These are phyloP conservation scores for Cephus nigrinus DNA, from an alignment of 2,888 invertebrate genomes.

Conservation along the genomic window DNA sequence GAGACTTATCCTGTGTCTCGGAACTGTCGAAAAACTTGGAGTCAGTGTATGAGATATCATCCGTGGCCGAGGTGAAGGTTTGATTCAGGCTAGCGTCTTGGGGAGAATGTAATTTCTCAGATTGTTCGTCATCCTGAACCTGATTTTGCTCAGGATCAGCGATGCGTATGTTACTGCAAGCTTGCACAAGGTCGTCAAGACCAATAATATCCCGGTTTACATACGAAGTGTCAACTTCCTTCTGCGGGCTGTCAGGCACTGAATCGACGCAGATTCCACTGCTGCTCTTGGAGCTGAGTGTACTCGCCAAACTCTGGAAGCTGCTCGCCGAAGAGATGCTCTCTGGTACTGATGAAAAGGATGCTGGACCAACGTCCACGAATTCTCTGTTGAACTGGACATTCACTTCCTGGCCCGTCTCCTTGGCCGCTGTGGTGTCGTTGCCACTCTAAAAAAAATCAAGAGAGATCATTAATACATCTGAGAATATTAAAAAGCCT, in stretches of 20 bases:
- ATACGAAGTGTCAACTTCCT: slow-evolving; percentile 40
- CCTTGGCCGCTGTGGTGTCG: slow-evolving; percentile 30
- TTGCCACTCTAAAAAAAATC: slow-evolving; percentile 30
- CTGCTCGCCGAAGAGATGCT: slow-evolving; percentile 57
- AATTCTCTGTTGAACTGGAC: slow-evolving; percentile 57
- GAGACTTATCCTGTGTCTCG: not conserved
- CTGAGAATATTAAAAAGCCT: not conserved
- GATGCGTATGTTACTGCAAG: slow-evolving; percentile 47
- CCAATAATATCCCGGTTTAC: slow-evolving; percentile 46
- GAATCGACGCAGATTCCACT: slow-evolving; percentile 46
- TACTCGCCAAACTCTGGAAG: slow-evolving; percentile 54
- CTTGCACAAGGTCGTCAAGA: slow-evolving; percentile 53
- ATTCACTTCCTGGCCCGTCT: slow-evolving; percentile 53
- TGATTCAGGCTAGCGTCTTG: slow-evolving; percentile 48
- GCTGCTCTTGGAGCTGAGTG: slow-evolving; percentile 50
- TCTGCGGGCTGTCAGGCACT: slow-evolving; percentile 34
- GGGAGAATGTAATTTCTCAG: not conserved
- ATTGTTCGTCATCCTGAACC: not conserved
- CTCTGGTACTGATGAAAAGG: slow-evolving; percentile 26
- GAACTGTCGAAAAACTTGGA: not conserved
- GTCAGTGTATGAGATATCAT: slow-evolving; percentile 24
- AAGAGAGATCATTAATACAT: not conserved
- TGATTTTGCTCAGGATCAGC: slow-evolving; percentile 6
- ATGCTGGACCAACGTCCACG: slow-evolving; percentile 39
- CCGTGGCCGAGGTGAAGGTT: slow-evolving; percentile 51